Evolutionary conservation across 2,113 vertebrate genomes (phyloP).

Genomic region (Bubo bubo): DNA sequence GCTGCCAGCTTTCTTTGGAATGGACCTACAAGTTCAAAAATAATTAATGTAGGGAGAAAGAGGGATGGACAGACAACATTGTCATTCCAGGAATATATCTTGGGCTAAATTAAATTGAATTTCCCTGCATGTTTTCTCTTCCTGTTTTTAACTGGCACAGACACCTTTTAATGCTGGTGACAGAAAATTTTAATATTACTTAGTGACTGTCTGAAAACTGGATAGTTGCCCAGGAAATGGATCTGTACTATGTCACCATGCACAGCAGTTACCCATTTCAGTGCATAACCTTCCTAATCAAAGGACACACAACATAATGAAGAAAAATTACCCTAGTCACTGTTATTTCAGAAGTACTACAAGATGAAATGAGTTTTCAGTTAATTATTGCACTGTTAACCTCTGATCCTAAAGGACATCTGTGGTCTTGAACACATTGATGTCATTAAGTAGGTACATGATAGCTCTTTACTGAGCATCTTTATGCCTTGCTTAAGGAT

Average conservation of each 20-base stretch:
- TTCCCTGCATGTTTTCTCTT: neutral
- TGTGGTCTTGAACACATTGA: neutral
- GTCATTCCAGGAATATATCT: neutral
- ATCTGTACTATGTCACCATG: neutral
- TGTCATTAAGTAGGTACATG: neutral
- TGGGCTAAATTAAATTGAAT: neutral
- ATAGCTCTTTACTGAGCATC: neutral
- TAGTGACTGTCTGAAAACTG: conserved; percentile 8
- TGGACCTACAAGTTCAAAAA: neutral
- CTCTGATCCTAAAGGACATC: neutral
- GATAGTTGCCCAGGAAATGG: neutral
- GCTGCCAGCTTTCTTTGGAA: neutral
- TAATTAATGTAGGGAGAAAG: neutral
- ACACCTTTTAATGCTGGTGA: neutral
- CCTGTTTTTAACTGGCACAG: neutral
- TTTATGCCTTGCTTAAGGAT: neutral
- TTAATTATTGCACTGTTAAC: neutral
- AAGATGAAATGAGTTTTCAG: neutral
- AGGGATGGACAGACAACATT: neutral
- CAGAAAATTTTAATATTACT: neutral
- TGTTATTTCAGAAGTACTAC: neutral
- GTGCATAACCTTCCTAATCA: neutral
- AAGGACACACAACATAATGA: neutral
- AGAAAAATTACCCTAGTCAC: conserved; percentile 11
- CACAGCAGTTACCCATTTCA: neutral